phyloP scores from a whole-genome alignment of 2,797 vertebrate genomes.

The Pyrocephalus nanus region DNA sequence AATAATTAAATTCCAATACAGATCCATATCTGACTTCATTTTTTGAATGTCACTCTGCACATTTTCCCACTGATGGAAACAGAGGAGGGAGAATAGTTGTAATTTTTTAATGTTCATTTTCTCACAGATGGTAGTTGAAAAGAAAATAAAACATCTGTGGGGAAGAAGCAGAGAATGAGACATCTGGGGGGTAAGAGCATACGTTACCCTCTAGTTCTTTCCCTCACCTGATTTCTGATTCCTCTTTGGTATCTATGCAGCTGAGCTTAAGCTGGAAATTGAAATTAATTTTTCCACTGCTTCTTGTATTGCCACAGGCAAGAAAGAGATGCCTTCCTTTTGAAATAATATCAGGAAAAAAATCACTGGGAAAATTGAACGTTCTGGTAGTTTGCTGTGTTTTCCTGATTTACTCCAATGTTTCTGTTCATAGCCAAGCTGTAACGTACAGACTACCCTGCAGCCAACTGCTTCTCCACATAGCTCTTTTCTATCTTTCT shows the following conservation, averaged over 20 bases:
- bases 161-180: not conserved
- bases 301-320: not conserved
- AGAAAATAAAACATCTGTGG: conserved; percentile 13
- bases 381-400: not conserved
- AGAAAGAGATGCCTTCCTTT: not conserved
- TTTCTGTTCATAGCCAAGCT: not conserved
- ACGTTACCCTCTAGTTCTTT: not conserved
- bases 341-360: not conserved
- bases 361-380: not conserved
- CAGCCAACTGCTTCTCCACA: not conserved
- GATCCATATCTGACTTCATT: not conserved
- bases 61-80: not conserved
- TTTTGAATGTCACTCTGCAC: not conserved
- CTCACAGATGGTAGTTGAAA: not conserved
- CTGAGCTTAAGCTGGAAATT: not conserved
- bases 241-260: not conserved
- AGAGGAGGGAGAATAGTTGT: not conserved
- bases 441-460: not conserved
- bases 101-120: not conserved
- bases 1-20: not conserved
- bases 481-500: not conserved
- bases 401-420: not conserved
- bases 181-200: not conserved
- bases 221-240: not conserved
- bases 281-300: not conserved